Percentiles rank a stretch among this genome's conserved stretches.
Conservation (phyloP, 1,140 invertebrate genomes). For the Drosophila lini region DNA sequence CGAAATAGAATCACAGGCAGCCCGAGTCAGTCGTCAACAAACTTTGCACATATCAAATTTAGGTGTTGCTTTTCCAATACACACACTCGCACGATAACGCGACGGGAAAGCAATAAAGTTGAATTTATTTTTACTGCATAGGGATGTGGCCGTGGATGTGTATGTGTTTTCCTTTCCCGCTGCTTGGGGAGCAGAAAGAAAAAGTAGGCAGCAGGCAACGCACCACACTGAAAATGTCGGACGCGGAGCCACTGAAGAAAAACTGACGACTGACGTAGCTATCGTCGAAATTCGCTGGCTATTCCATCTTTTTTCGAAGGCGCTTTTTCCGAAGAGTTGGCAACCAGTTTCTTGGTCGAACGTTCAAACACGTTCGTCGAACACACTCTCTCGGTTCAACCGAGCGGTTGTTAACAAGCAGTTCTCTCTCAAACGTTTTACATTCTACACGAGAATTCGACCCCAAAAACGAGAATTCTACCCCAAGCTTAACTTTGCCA, state of each 20-base stretch:
- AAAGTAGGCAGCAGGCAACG: conserved; percentile 60
- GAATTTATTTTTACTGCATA: conserved; percentile 77
- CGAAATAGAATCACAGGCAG: conserved; percentile 82
- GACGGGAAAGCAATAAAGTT: conserved; percentile 74
- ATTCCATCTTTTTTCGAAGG: too few species aligned
- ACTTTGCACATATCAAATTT: conserved; percentile 61
- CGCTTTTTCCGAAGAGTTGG: too few species aligned
- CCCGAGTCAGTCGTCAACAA: conserved; percentile 78
- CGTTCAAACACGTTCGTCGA: too few species aligned
- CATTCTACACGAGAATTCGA: too few species aligned
- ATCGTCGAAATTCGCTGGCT: too few species aligned
- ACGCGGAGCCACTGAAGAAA: conserved; percentile 81
- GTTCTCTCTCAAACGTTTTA: too few species aligned
- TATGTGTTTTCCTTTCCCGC: conserved; percentile 71
- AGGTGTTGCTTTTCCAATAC: conserved; percentile 58
- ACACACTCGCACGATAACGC: conserved; percentile 56
- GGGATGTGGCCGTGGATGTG: conserved; percentile 67
- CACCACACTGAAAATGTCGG: conserved; percentile 60
- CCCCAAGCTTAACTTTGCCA: too few species aligned
- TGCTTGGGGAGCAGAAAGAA: conserved; percentile 63
- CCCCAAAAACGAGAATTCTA: too few species aligned
- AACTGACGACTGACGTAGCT: conserved; percentile 67
- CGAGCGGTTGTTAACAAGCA: too few species aligned
- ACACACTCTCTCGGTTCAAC: too few species aligned
- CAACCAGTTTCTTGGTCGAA: too few species aligned